These are phyloP conservation scores for Potamarius usumacintae DNA, from an alignment of 2,113 vertebrate genomes.

Conservation along the genomic window DNA sequence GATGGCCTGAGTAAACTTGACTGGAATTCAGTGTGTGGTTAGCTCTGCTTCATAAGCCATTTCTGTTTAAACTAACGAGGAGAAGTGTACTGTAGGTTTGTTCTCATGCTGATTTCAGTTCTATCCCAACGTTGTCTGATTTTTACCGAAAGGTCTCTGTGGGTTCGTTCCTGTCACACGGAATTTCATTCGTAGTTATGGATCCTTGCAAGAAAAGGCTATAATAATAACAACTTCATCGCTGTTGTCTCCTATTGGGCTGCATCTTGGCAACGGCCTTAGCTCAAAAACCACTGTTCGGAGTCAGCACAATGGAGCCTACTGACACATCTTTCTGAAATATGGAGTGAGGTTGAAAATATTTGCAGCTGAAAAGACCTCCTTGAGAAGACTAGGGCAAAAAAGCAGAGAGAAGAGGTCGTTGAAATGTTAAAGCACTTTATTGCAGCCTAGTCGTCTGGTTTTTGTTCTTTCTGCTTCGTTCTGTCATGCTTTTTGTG, in stretches of 20 bases:
- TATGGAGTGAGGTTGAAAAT: conserved; percentile 11
- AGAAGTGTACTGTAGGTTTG: background rate
- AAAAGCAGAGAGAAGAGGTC: background rate
- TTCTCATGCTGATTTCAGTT: background rate
- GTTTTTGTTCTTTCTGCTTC: background rate
- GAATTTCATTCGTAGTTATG: background rate
- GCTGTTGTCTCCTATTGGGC: background rate
- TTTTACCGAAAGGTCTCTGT: background rate
- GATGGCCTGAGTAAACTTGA: background rate
- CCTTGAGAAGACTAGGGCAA: background rate
- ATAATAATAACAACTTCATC: background rate
- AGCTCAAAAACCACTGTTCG: background rate
- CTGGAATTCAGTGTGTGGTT: background rate
- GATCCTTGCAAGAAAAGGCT: background rate
- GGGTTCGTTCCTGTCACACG: background rate
- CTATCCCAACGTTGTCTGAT: background rate
- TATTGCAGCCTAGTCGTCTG: background rate
- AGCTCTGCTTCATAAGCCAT: background rate
- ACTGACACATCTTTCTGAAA: background rate
- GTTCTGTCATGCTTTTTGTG: background rate
- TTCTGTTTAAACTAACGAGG: background rate
- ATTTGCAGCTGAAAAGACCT: background rate
- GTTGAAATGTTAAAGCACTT: background rate
- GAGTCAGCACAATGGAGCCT: background rate
- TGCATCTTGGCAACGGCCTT: background rate